These are phyloP conservation scores for Porites rus DNA, from an alignment of 92 coral and sea anemone species.

Conservation along the genomic window DNA sequence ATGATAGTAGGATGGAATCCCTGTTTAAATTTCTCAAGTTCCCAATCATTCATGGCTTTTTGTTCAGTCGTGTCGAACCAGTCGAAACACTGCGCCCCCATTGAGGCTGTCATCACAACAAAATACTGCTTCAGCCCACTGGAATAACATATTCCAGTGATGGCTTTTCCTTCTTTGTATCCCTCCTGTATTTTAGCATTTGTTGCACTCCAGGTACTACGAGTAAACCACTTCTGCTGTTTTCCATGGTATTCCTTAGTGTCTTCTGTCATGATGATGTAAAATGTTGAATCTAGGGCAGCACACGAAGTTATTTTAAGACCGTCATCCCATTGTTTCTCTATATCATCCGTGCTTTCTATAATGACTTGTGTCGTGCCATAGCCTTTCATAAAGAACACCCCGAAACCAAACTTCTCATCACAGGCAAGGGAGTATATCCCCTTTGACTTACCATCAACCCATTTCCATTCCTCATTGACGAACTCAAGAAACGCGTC, in stretches of 20 bases:
- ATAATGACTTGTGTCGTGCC: not conserved
- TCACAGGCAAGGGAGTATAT: constrained; percentile 24
- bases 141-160: constrained; percentile 19
- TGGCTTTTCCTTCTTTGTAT: not conserved
- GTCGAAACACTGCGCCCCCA: not conserved
- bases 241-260: constrained; percentile 11
- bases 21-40: not conserved
- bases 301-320: constrained; percentile 19
- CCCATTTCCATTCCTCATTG: not conserved
- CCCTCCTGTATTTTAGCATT: accelerated
- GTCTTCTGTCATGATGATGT: constrained; percentile 6
- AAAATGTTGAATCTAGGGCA: constrained; percentile 3
- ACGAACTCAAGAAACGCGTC: not conserved
- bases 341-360: not conserved
- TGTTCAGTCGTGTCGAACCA: not conserved
- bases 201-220: not conserved
- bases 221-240: not conserved
- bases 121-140: not conserved
- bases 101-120: not conserved
- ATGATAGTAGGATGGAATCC: constrained; percentile 6
- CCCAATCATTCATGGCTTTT: not conserved
- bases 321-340: not conserved
- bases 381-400: not conserved
- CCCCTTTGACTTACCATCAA: not conserved
- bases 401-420: constrained; percentile 16